Conservation (phyloP, 2,888 invertebrate species). For the Plutella xylostella region DNA sequence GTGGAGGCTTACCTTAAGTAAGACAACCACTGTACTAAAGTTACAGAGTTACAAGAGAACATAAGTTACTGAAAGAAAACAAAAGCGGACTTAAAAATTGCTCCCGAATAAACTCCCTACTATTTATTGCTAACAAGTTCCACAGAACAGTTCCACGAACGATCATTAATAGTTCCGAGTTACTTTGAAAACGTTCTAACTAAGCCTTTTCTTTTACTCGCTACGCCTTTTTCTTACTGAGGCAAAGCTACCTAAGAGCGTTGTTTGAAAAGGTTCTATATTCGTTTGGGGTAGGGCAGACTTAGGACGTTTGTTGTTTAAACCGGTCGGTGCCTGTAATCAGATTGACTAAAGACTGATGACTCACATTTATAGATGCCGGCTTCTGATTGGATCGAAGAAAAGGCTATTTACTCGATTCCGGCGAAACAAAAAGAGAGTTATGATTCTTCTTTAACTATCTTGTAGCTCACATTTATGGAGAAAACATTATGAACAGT, state of each 20-base stretch:
- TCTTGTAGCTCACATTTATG: too few relatives aligned
- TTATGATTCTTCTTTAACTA: too few relatives aligned
- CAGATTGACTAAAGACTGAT: constrained; percentile 42
- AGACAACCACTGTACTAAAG: too few relatives aligned
- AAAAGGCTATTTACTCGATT: constrained; percentile 32
- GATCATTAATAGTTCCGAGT: constrained; percentile 46
- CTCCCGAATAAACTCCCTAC: constrained; percentile 31
- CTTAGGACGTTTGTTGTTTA: constrained; percentile 23
- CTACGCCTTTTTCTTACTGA: constrained; percentile 25
- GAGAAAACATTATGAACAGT: too few relatives aligned
- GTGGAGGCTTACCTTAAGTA: too few relatives aligned
- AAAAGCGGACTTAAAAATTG: constrained; percentile 8
- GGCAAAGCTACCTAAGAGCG: not conserved
- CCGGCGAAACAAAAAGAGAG: too few relatives aligned
- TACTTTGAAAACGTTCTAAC: constrained; percentile 31
- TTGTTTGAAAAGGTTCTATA: constrained; percentile 28
- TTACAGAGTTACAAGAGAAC: too few relatives aligned
- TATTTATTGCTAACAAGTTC: constrained; percentile 57
- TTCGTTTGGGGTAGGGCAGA: constrained; percentile 15
- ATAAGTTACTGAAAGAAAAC: too few relatives aligned
- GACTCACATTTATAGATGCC: constrained; percentile 41
- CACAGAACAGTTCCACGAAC: constrained; percentile 37
- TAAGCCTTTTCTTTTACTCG: constrained; percentile 18
- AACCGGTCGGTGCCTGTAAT: constrained; percentile 40
- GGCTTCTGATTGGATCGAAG: constrained; percentile 41